phyloP scores from a whole-genome alignment of 2,797 vertebrate genomes.

The Trematomus bernacchii region DNA sequence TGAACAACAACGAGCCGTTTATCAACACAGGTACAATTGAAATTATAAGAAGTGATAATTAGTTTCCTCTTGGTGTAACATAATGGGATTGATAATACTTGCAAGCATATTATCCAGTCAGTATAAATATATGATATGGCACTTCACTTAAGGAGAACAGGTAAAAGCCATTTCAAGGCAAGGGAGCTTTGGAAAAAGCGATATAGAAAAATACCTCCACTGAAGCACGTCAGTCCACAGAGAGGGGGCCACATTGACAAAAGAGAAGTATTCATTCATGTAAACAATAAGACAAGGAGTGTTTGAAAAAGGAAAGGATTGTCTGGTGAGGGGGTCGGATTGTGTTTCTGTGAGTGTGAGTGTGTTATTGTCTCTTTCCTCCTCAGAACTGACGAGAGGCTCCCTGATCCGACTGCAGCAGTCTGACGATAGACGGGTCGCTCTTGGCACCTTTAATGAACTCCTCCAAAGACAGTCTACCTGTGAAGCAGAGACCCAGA shows the following conservation, averaged over 20 bases:
- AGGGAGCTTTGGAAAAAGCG: constrained; percentile 40
- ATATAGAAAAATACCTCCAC: constrained; percentile 22
- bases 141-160: constrained; percentile 63
- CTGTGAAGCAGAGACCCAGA: constrained; percentile 76
- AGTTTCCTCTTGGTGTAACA: constrained; percentile 55
- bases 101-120: constrained; percentile 65
- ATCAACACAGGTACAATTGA: constrained; percentile 26
- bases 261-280: constrained; percentile 57
- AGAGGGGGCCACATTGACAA: constrained; percentile 47
- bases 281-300: constrained; percentile 73
- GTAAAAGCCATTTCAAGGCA: constrained; percentile 35
- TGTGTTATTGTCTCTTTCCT: constrained; percentile 63
- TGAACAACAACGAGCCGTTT: constrained; percentile 51
- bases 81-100: constrained; percentile 69
- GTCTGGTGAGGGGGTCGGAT: constrained; percentile 22
- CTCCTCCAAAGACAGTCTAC: constrained; percentile 96
- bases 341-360: constrained; percentile 6
- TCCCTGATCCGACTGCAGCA: constrained; percentile 97
- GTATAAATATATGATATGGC: constrained; percentile 83
- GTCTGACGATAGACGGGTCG: constrained; percentile 96
- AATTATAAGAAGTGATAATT: constrained; percentile 46
- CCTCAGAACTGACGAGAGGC: constrained; percentile 92
- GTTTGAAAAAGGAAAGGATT: constrained; percentile 34
- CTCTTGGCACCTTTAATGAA: constrained; percentile 99
- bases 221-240: constrained; percentile 60